A percentile compares a stretch with the other conserved stretches of the same genome.
phyloP scores from a whole-genome alignment of 2,113 vertebrate species.

The Sclerurus mexicanus region DNA sequence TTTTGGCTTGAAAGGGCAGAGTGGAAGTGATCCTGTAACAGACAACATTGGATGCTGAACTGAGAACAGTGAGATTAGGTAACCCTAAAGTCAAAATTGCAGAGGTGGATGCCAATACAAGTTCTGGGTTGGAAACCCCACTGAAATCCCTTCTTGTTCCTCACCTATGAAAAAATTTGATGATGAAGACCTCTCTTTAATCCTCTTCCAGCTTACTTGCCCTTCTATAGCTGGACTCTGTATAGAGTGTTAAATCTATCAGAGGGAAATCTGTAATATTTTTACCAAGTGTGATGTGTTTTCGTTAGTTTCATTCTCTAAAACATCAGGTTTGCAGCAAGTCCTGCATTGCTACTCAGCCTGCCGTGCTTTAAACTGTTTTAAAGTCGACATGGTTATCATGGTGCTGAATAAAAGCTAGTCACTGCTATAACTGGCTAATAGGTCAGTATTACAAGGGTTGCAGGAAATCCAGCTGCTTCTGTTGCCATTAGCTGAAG shows the following conservation, averaged over 20 bases:
- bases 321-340: neutral
- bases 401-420: neutral
- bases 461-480: neutral
- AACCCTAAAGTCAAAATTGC: neutral
- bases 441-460: neutral
- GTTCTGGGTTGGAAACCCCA: neutral
- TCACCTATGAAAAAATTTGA: neutral
- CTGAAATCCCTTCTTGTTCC: neutral
- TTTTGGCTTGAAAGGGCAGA: neutral
- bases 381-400: neutral
- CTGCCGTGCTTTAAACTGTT: neutral
- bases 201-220: neutral
- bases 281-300: neutral
- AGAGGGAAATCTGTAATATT: neutral
- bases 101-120: neutral
- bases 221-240: neutral
- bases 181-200: neutral
- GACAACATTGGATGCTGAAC: neutral
- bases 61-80: neutral
- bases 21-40: neutral
- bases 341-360: neutral
- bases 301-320: neutral
- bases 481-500: neutral
- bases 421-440: neutral
- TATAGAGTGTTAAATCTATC: neutral